phyloP scores from a whole-genome alignment of 2,797 vertebrate genomes.

The Echeneis naucrates region DNA sequence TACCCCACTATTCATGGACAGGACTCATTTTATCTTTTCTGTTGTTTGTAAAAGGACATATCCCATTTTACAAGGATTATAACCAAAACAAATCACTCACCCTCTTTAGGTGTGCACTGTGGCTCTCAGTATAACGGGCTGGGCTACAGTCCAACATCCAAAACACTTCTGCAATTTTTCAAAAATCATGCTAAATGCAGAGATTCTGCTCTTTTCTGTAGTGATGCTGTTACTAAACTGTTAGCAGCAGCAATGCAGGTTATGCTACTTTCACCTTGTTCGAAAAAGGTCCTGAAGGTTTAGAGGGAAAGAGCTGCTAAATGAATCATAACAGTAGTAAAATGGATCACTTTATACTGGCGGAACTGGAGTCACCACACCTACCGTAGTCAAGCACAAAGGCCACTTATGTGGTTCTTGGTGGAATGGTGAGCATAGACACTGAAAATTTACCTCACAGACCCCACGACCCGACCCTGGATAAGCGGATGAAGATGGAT shows the following conservation, averaged over 20 bases:
- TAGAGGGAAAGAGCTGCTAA: not conserved
- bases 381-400: not conserved
- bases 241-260: conserved; percentile 62
- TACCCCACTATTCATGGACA: conserved; percentile 74
- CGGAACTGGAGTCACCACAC: not conserved
- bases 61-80: conserved; percentile 21
- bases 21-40: conserved; percentile 58
- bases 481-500: too few relatives aligned
- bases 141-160: not conserved
- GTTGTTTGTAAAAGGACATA: conserved; percentile 56
- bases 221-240: not conserved
- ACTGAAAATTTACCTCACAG: not conserved
- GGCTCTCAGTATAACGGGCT: not conserved
- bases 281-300: conserved; percentile 1
- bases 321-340: not conserved
- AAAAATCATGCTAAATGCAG: not conserved
- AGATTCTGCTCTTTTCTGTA: not conserved
- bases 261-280: conserved; percentile 67
- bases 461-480: too few relatives aligned
- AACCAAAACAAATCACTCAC: conserved; percentile 13
- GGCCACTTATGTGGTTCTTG: not conserved
- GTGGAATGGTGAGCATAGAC: not conserved
- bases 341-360: not conserved
- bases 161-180: not conserved
- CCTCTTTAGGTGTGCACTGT: not conserved